Percentiles rank a stretch among this genome's conserved stretches.
These are phyloP conservation scores for Lordiphosa clarofinis DNA, from an alignment of 1,140 invertebrate species.

Conservation along the genomic window DNA sequence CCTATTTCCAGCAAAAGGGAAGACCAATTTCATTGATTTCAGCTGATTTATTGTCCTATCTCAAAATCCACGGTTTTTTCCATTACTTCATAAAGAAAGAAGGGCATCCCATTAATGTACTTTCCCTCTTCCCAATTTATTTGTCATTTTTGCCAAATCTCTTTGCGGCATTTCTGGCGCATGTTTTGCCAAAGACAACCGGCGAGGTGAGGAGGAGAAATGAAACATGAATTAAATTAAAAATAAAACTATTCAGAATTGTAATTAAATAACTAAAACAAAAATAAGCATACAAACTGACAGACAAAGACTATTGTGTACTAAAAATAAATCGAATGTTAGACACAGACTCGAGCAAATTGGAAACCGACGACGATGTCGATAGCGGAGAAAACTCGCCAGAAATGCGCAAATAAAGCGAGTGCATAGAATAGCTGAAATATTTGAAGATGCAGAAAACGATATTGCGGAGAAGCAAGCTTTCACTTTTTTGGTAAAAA, in stretches of 20 bases:
- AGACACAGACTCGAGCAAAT: constrained; percentile 12
- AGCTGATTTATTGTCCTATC: no score
- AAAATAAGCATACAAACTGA: constrained; percentile 46
- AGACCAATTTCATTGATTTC: no score
- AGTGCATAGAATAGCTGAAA: constrained; percentile 44
- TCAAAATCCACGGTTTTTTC: no score
- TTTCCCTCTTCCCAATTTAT: constrained; percentile 11
- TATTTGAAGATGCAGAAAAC: constrained; percentile 39
- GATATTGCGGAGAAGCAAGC: constrained; percentile 3
- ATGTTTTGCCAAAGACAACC: constrained; percentile 44
- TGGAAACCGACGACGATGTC: constrained; percentile 17
- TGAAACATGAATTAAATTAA: constrained; percentile 64
- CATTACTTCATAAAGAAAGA: no score
- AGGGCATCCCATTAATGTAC: not conserved
- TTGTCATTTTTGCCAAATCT: constrained; percentile 49
- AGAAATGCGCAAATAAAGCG: constrained; percentile 21
- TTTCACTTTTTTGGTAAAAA: constrained; percentile 1
- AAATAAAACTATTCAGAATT: constrained; percentile 64
- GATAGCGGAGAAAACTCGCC: constrained; percentile 25
- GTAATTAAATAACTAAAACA: constrained; percentile 69
- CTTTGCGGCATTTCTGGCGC: constrained; percentile 52
- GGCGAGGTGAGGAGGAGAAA: constrained; percentile 17
- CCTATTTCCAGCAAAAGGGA: no score
- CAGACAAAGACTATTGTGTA: constrained; percentile 54
- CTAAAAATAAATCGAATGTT: constrained; percentile 35